phyloP scores from a whole-genome alignment of 2,888 invertebrate species.

The Acronicta alni region DNA sequence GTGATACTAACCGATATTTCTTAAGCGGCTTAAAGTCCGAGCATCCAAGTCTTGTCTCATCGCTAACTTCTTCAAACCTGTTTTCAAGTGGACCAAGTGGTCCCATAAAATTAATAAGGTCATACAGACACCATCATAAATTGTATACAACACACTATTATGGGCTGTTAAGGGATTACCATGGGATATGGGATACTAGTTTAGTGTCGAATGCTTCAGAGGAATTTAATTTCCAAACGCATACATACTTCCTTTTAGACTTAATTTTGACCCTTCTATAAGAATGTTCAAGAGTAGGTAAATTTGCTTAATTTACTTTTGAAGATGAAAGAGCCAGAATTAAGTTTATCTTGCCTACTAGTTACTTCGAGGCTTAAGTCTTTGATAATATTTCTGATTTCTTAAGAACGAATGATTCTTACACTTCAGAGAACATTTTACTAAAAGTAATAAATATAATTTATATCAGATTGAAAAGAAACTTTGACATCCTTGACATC shows the following conservation, averaged over 20 bases:
- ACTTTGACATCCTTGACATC: constrained; percentile 38
- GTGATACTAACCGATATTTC: constrained; percentile 62
- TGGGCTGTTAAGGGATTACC: constrained; percentile 61
- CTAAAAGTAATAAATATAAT: constrained; percentile 32
- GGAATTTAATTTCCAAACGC: constrained; percentile 34
- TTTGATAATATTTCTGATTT: constrained; percentile 17
- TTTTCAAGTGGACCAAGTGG: constrained; percentile 77
- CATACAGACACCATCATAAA: constrained; percentile 74
- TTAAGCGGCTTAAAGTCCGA: constrained; percentile 52
- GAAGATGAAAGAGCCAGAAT: not conserved
- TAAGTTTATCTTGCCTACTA: constrained; percentile 4
- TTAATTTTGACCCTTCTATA: not conserved
- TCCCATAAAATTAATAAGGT: constrained; percentile 86
- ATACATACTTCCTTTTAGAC: constrained; percentile 7
- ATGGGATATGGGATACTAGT: constrained; percentile 49
- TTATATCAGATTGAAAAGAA: constrained; percentile 35
- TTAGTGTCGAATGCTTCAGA: constrained; percentile 30
- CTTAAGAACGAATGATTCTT: constrained; percentile 32
- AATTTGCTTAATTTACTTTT: not conserved
- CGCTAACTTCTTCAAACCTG: constrained; percentile 71
- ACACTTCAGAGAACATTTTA: constrained; percentile 39
- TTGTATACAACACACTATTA: constrained; percentile 70
- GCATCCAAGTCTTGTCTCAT: constrained; percentile 45
- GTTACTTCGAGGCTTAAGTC: constrained; percentile 19
- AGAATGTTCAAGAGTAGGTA: not conserved